phyloP scores from a whole-genome alignment of 2,797 vertebrate genomes.

The Hipposideros larvatus region DNA sequence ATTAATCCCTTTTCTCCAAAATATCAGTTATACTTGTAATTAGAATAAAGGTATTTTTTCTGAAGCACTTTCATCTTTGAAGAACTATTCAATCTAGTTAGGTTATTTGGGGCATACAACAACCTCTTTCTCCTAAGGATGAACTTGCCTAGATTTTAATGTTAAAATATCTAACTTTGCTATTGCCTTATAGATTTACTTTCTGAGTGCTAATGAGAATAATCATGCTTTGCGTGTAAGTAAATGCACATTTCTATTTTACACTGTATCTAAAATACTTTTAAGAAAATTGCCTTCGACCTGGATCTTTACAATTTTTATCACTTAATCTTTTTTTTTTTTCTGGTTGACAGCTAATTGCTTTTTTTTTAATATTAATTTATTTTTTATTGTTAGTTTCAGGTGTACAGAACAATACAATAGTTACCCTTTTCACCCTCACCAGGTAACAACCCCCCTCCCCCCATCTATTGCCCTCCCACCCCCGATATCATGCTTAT shows the following conservation, averaged over 20 bases:
- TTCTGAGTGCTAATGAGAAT: not conserved
- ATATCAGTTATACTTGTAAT: not conserved
- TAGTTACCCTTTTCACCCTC: no score
- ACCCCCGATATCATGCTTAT: no score
- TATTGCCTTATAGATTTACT: not conserved
- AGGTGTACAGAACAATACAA: no score
- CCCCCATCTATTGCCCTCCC: no score
- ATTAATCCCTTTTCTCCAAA: not conserved
- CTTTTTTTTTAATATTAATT: no score
- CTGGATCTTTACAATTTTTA: not conserved
- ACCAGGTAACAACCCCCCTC: no score
- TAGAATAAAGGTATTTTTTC: slow-evolving; percentile 10
- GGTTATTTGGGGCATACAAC: not conserved
- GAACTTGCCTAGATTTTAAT: not conserved
- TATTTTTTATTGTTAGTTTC: no score
- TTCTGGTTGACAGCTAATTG: no score
- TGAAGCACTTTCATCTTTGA: not conserved
- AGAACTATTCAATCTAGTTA: not conserved
- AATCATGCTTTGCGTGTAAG: not conserved
- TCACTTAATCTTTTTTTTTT: not conserved
- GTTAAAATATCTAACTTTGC: slow-evolving; percentile 10
- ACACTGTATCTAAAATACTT: not conserved
- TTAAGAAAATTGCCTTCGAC: slow-evolving; percentile 38
- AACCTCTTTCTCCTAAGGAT: not conserved
- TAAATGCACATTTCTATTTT: not conserved